Evolutionary conservation across 2,113 vertebrate species (phyloP).

Genomic region (Festucalex cinctus): DNA sequence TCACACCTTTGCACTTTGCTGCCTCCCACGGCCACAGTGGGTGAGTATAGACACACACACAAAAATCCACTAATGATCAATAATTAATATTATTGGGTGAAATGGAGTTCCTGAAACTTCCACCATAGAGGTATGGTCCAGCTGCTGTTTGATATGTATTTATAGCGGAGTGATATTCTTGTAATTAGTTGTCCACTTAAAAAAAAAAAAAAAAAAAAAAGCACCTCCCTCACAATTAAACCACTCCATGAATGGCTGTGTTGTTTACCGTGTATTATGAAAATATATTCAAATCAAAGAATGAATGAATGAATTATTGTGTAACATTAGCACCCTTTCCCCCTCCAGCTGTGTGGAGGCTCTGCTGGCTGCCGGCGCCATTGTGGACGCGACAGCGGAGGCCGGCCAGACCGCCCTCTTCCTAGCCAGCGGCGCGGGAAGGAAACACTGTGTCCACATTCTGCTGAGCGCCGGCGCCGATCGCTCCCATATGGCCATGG

Average conservation of each 20-base stretch:
- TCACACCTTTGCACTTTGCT: constrained; percentile 89
- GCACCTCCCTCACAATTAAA: too few species aligned
- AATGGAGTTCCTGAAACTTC: too few species aligned
- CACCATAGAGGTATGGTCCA: too few species aligned
- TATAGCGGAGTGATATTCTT: too few species aligned
- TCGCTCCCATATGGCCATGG: constrained; percentile 73
- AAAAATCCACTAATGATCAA: too few species aligned
- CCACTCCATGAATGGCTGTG: neutral
- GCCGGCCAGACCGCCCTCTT: constrained; percentile 84
- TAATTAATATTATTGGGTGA: too few species aligned
- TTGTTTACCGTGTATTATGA: too few species aligned
- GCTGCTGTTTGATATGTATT: too few species aligned
- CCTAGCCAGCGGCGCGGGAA: constrained; percentile 84
- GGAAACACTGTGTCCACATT: constrained; percentile 76
- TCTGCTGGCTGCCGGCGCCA: constrained; percentile 80
- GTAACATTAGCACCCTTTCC: neutral
- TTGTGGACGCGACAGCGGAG: constrained; percentile 77
- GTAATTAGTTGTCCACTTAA: neutral
- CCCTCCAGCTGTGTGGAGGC: constrained; percentile 81
- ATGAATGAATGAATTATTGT: too few species aligned
- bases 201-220: neutral
- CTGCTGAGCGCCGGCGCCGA: constrained; percentile 82
- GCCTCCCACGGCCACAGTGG: constrained; percentile 84
- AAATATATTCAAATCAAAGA: too few species aligned
- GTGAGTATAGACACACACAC: constrained; percentile 57